Conservation (phyloP, 1,140 invertebrate genomes). For the Acromyrmex heyeri region DNA sequence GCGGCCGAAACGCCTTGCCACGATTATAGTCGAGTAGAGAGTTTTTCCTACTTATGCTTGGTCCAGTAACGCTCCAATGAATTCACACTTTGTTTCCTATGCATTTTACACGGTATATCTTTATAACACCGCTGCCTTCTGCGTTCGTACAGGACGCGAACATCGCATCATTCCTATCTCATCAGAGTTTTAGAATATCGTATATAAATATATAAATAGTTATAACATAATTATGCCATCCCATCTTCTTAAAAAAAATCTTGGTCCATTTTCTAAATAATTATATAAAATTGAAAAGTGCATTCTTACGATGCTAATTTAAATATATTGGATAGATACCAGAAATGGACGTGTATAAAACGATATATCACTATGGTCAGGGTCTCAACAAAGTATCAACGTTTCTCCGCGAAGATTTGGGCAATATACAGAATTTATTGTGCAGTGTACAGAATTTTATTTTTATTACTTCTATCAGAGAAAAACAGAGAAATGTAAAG, state of each 20-base stretch:
- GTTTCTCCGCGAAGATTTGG: slow-evolving; percentile 25
- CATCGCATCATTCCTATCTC: slow-evolving; percentile 80
- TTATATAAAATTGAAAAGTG: slow-evolving; percentile 3
- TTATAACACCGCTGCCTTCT: slow-evolving; percentile 65
- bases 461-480: slow-evolving; percentile 49
- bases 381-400: slow-evolving; percentile 39
- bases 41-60: slow-evolving; percentile 44
- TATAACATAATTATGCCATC: slow-evolving; percentile 37
- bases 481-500: slow-evolving; percentile 1
- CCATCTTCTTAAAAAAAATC: slow-evolving; percentile 22
- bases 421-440: slow-evolving; percentile 9
- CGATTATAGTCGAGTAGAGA: slow-evolving; percentile 77
- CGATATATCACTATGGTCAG: slow-evolving; percentile 28
- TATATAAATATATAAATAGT: slow-evolving; percentile 69
- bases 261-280: slow-evolving; percentile 25
- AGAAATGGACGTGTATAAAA: slow-evolving; percentile 21
- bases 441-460: slow-evolving; percentile 57
- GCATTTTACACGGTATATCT: slow-evolving; percentile 71
- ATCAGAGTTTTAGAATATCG: slow-evolving; percentile 73
- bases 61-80: slow-evolving; percentile 56
- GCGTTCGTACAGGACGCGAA: slow-evolving; percentile 65
- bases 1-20: slow-evolving; percentile 76
- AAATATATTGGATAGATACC: background rate
- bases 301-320: slow-evolving; percentile 14
- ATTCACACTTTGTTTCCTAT: slow-evolving; percentile 70